phyloP scores from a whole-genome alignment of 2,113 vertebrate species.

The Gobiocypris rarus region DNA sequence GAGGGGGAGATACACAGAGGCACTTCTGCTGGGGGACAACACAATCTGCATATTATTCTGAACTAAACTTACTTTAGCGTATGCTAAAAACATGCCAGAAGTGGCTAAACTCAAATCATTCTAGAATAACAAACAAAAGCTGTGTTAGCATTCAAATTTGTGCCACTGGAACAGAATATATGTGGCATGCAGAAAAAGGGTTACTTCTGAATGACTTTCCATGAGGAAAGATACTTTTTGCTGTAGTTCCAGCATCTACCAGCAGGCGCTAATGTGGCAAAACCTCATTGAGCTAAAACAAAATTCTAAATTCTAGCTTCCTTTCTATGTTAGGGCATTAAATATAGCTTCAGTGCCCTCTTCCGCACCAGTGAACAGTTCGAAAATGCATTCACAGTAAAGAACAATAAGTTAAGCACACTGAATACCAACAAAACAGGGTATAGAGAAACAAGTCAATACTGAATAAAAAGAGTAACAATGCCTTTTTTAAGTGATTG shows the following conservation, averaged over 20 bases:
- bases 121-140: neutral
- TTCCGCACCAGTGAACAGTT: neutral
- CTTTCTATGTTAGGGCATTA: neutral
- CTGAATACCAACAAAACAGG: neutral
- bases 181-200: neutral
- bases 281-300: neutral
- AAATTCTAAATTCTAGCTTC: neutral
- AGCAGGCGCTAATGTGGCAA: neutral
- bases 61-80: neutral
- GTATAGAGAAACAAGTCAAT: neutral
- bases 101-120: constrained; percentile 6
- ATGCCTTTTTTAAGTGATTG: too few relatives aligned
- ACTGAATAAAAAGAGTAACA: too few relatives aligned
- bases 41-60: neutral
- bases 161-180: neutral
- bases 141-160: neutral
- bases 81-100: neutral
- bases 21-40: neutral
- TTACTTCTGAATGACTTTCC: neutral
- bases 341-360: neutral
- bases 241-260: too few relatives aligned
- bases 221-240: neutral
- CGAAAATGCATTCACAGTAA: neutral
- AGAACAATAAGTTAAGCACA: neutral
- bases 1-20: neutral